phyloP scores from a whole-genome alignment of 2,797 vertebrate genomes.

The Melopsittacus undulatus region DNA sequence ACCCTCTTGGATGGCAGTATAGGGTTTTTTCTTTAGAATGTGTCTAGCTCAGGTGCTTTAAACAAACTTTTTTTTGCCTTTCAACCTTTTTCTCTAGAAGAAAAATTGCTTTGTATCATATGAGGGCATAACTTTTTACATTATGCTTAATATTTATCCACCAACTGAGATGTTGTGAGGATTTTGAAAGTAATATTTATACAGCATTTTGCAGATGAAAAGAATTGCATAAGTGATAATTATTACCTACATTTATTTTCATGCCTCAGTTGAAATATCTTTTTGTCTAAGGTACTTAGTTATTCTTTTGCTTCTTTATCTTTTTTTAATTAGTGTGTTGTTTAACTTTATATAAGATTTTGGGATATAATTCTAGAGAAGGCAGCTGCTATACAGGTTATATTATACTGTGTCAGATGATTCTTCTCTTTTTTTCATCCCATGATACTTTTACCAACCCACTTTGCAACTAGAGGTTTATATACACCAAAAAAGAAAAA shows the following conservation, averaged over 20 bases:
- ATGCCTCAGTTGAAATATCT: constrained; percentile 61
- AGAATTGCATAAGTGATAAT: constrained; percentile 46
- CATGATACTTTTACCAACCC: constrained; percentile 13
- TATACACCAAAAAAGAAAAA: constrained; percentile 32
- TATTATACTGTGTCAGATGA: background rate
- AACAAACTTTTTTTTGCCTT: background rate
- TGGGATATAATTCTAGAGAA: background rate
- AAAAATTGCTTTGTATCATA: background rate
- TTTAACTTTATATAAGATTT: constrained; percentile 26
- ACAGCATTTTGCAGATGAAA: constrained; percentile 55
- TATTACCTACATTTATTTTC: constrained; percentile 63
- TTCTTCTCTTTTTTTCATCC: constrained; percentile 18
- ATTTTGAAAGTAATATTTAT: constrained; percentile 62
- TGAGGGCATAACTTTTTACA: background rate
- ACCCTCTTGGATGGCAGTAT: background rate
- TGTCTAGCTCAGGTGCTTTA: background rate
- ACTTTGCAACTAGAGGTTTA: constrained; percentile 31
- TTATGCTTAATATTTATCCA: constrained; percentile 52
- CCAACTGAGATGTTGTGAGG: background rate
- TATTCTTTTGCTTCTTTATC: constrained; percentile 5
- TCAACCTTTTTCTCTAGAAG: background rate
- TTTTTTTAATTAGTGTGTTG: constrained; percentile 17
- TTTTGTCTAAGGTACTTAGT: constrained; percentile 30
- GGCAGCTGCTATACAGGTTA: constrained; percentile 1
- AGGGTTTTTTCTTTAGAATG: background rate